Percentiles rank a stretch among this genome's conserved stretches.
Evolutionary conservation across 2,888 invertebrate species (phyloP).

Genomic region (Cephalotes varians): DNA sequence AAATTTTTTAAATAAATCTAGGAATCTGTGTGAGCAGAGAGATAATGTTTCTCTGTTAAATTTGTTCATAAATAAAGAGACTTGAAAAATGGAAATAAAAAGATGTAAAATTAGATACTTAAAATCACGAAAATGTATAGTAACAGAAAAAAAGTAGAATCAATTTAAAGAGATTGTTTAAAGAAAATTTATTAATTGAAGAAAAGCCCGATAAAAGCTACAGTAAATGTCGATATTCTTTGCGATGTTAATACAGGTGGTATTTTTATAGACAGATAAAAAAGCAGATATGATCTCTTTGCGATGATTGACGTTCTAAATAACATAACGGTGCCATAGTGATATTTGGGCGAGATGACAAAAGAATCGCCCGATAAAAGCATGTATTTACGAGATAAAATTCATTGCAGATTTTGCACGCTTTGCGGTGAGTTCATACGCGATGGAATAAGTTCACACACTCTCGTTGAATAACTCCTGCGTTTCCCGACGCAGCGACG

Average conservation of each 20-base stretch:
- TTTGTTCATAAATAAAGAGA: background rate
- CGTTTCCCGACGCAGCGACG: background rate
- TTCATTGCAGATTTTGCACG: background rate
- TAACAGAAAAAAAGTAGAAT: background rate
- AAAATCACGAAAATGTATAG: background rate
- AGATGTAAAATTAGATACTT: background rate
- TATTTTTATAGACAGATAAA: background rate
- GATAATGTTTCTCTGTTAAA: background rate
- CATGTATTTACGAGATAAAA: background rate
- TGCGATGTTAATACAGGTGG: background rate
- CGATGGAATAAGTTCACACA: background rate
- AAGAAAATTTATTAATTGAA: background rate
- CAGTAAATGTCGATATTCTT: background rate
- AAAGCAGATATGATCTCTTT: background rate
- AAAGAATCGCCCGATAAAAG: background rate
- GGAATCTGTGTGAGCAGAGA: background rate
- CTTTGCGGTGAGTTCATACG: background rate
- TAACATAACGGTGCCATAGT: background rate
- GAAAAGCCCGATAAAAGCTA: background rate
- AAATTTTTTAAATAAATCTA: background rate
- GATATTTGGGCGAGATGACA: background rate
- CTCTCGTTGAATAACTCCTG: background rate
- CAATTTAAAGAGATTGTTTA: background rate
- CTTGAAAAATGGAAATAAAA: background rate
- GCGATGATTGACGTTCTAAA: background rate